Conservation (phyloP, 1,140 invertebrate species). For the Cryptotermes secundus region DNA sequence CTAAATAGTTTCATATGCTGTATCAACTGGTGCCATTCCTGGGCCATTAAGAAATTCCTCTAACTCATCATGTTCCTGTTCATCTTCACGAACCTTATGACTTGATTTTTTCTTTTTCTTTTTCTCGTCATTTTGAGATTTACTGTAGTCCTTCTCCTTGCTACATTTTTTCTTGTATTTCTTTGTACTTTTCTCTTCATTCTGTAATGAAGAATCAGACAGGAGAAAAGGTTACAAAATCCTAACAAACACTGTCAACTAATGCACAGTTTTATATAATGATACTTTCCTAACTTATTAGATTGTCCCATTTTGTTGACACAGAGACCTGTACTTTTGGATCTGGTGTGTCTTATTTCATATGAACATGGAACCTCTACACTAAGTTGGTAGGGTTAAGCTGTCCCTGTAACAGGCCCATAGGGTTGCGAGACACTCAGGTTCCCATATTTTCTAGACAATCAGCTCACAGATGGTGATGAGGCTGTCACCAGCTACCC, state of each 20-base stretch:
- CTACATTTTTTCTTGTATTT: constrained; percentile 46
- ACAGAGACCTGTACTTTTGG: no score
- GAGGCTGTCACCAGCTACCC: no score
- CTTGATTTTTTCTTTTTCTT: constrained; percentile 47
- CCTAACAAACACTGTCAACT: no score
- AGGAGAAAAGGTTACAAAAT: neutral
- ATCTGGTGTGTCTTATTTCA: no score
- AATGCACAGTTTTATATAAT: neutral
- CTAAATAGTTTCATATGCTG: constrained; percentile 60
- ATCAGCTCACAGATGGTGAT: no score
- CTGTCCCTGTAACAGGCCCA: no score
- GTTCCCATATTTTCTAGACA: no score
- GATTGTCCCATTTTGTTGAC: neutral
- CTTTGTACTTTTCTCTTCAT: constrained; percentile 57
- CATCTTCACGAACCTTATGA: constrained; percentile 42
- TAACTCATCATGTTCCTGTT: constrained; percentile 57
- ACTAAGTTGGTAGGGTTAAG: no score
- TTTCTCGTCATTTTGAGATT: constrained; percentile 47
- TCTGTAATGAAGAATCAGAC: constrained; percentile 44
- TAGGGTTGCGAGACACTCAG: no score
- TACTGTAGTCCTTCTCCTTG: constrained; percentile 50
- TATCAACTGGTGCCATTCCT: constrained; percentile 47
- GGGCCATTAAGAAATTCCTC: constrained; percentile 67
- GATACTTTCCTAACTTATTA: neutral
- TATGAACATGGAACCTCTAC: no score